Conservation (phyloP, 2,797 vertebrate genomes). For the Xenopus petersii region DNA sequence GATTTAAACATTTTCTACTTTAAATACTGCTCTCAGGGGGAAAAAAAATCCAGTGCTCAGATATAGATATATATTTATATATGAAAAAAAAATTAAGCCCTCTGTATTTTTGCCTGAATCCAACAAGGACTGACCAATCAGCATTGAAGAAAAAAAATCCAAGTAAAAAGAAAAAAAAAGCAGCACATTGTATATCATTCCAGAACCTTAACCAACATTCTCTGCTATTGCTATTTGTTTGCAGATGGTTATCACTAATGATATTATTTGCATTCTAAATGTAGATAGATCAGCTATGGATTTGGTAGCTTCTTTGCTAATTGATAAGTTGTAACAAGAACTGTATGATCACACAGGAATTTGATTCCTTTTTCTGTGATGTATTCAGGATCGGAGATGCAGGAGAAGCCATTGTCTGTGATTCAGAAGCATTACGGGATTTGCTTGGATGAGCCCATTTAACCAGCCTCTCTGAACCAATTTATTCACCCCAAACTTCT, state of each 20-base stretch:
- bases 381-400: slow-evolving; percentile 64
- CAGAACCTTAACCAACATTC: slow-evolving; percentile 68
- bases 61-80: slow-evolving; percentile 46
- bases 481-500: slow-evolving; percentile 53
- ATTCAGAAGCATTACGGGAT: slow-evolving; percentile 47
- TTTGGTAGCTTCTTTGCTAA: slow-evolving; percentile 60
- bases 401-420: slow-evolving; percentile 55
- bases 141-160: slow-evolving; percentile 48
- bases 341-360: slow-evolving; percentile 51
- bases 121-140: slow-evolving; percentile 66
- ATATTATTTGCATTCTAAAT: slow-evolving; percentile 41
- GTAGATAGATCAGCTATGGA: slow-evolving; percentile 56
- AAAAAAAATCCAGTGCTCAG: slow-evolving; percentile 73
- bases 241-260: slow-evolving; percentile 59
- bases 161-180: slow-evolving; percentile 63
- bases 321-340: slow-evolving; percentile 58
- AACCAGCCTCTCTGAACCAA: slow-evolving; percentile 56
- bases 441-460: slow-evolving; percentile 57
- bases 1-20: slow-evolving; percentile 60
- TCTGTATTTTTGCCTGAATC: slow-evolving; percentile 38
- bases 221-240: slow-evolving; percentile 59
- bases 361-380: slow-evolving; percentile 54
- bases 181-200: slow-evolving; percentile 76
- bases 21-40: slow-evolving; percentile 59
- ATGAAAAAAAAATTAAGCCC: slow-evolving; percentile 45